These are phyloP conservation scores for Hydractinia symbiolongicarpus DNA, from an alignment of 30 jellyfish, hydroid and myxozoan species.

Conservation along the genomic window DNA sequence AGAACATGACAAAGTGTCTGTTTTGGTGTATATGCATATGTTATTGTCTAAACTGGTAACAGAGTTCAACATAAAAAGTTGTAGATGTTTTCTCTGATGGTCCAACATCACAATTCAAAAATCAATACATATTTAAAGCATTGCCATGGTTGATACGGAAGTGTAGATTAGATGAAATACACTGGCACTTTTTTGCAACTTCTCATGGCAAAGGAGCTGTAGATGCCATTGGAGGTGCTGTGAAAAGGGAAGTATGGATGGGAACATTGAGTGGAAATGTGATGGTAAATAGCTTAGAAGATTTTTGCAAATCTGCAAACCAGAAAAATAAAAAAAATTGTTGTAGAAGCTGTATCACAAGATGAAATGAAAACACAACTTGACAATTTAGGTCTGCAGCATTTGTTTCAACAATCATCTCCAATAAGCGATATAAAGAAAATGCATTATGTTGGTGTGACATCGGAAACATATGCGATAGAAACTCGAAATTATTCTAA, in stretches of 20 bases:
- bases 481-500: not conserved
- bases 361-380: not conserved
- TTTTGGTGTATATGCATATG: not conserved
- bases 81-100: slow-evolving; percentile 4
- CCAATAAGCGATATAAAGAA: not conserved
- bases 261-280: not conserved
- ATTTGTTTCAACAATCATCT: not conserved
- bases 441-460: not conserved
- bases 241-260: not conserved
- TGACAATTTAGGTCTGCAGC: not conserved
- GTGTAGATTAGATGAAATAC: not conserved
- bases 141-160: not conserved
- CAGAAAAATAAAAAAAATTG: not conserved
- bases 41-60: slow-evolving; percentile 7
- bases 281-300: not conserved
- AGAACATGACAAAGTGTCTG: slow-evolving; percentile 14
- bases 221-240: not conserved
- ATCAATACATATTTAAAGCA: not conserved
- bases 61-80: not conserved
- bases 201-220: slow-evolving; percentile 13
- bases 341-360: slow-evolving; percentile 7
- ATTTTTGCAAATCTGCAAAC: not conserved
- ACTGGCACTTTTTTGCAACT: slow-evolving; percentile 3
- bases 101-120: not conserved
- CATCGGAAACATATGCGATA: not conserved